Evolutionary conservation across 2,113 vertebrate species (phyloP).

Genomic region (Thoracochromis brauschi): DNA sequence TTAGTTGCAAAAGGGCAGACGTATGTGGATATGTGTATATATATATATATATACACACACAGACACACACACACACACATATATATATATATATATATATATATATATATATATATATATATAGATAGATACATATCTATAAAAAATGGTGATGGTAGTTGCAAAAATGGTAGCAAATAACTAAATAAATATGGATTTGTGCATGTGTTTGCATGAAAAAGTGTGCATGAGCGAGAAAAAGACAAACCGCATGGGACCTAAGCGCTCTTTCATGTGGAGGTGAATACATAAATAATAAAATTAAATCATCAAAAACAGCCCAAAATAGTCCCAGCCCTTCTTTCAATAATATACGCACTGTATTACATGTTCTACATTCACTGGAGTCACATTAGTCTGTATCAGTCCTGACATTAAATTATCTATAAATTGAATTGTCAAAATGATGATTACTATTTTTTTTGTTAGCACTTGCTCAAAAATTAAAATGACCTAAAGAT

Average conservation of each 20-base stretch:
- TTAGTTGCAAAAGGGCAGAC: not conserved
- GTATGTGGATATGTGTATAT: not conserved
- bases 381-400: not conserved
- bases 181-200: constrained; percentile 14
- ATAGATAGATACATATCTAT: not conserved
- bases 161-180: not conserved
- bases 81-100: not conserved
- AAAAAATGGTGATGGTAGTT: not conserved
- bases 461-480: not conserved
- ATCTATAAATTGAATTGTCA: not conserved
- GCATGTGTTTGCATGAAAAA: not conserved
- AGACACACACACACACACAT: not conserved
- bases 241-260: constrained; percentile 37
- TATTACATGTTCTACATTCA: not conserved
- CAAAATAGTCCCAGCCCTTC: constrained; percentile 40
- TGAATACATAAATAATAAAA: constrained; percentile 65
- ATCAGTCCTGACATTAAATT: not conserved
- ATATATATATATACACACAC: rapidly evolving
- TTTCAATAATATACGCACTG: not conserved
- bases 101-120: not conserved
- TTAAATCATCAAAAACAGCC: constrained; percentile 58
- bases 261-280: constrained; percentile 61
- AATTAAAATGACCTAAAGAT: not conserved
- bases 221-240: constrained; percentile 8
- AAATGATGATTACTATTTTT: not conserved